Conservation (phyloP, 2,888 invertebrate species). For the Sipha maydis region DNA sequence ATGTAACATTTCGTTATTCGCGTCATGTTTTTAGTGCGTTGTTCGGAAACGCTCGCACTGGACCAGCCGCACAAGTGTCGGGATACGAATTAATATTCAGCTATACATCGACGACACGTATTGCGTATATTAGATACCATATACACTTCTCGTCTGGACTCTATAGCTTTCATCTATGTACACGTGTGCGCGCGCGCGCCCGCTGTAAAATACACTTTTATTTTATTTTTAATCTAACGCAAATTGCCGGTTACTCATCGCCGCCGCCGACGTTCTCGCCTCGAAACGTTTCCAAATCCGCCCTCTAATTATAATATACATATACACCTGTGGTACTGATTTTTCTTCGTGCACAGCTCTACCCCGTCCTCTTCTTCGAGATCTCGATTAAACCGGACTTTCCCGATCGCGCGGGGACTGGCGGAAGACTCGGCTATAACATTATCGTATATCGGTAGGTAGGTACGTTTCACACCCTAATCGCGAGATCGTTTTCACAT, state of each 20-base stretch:
- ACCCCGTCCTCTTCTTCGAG: neutral
- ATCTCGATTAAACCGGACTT: conserved; percentile 40
- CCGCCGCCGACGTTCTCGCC: conserved; percentile 41
- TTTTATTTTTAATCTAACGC: conserved; percentile 49
- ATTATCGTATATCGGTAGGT: neutral
- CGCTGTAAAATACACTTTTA: neutral
- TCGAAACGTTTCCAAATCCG: conserved; percentile 51
- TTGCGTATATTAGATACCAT: neutral
- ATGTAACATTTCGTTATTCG: neutral
- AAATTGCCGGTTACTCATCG: conserved; percentile 43
- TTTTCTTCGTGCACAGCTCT: conserved; percentile 1
- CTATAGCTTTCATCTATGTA: too few relatives aligned
- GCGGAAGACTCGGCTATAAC: neutral
- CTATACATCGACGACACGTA: neutral
- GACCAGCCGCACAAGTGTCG: neutral
- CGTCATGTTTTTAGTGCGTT: neutral
- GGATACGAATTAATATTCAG: conserved; percentile 29
- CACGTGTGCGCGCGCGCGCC: too few relatives aligned
- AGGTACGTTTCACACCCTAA: conserved; percentile 39
- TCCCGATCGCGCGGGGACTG: neutral
- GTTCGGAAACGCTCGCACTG: neutral
- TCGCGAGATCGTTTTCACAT: conserved; percentile 40
- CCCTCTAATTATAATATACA: conserved; percentile 41
- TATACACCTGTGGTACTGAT: neutral
- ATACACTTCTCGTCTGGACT: neutral